These are phyloP conservation scores for Zingel zingel DNA, from an alignment of 2,113 vertebrate genomes.

Conservation along the genomic window DNA sequence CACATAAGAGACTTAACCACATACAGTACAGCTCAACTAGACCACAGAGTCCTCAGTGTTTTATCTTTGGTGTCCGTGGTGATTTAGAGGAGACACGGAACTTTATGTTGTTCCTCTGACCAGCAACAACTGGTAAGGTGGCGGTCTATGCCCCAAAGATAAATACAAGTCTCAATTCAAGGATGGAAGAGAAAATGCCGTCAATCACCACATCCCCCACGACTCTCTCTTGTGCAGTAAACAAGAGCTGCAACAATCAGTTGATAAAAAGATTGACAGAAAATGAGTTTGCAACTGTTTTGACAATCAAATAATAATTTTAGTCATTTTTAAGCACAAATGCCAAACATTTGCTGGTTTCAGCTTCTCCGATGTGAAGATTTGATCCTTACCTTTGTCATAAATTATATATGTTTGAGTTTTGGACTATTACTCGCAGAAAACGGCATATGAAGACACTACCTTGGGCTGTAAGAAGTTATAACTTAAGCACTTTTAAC, in stretches of 20 bases:
- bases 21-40: slow-evolving; percentile 12
- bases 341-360: neutral
- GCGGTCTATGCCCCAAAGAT: neutral
- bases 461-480: neutral
- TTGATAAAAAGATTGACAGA: no score
- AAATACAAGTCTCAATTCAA: no score
- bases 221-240: neutral
- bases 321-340: neutral
- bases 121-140: slow-evolving; percentile 9
- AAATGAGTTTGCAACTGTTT: no score
- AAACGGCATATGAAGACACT: neutral
- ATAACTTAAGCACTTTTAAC: neutral
- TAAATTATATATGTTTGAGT: neutral
- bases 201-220: neutral
- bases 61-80: slow-evolving; percentile 38
- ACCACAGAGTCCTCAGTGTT: slow-evolving; percentile 19
- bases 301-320: neutral
- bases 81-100: slow-evolving; percentile 16
- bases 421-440: neutral
- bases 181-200: neutral
- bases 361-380: neutral
- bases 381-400: neutral
- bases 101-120: slow-evolving; percentile 1
- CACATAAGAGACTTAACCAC: slow-evolving; percentile 4
- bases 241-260: neutral